Evolutionary conservation across 2,113 vertebrate genomes (phyloP).

Genomic region (Nesogale talazaci): DNA sequence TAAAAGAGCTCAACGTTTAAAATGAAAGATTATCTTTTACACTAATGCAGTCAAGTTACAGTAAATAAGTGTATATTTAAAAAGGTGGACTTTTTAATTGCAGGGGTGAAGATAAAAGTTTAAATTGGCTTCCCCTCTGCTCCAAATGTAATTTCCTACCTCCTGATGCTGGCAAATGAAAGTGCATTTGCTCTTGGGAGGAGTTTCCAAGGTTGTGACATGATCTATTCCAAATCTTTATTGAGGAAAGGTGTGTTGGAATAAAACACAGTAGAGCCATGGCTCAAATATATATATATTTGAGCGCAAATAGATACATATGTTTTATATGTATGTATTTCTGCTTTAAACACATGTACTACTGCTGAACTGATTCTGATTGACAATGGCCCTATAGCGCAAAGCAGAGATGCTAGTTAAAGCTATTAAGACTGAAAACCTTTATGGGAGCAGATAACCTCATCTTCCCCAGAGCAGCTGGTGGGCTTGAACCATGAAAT

Average conservation of each 20-base stretch:
- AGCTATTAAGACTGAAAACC: no score
- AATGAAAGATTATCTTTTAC: constrained; percentile 71
- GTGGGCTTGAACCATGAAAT: no score
- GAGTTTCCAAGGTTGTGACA: constrained; percentile 66
- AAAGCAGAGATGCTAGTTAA: no score
- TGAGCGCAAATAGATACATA: no score
- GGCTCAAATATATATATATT: no score
- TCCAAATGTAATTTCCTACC: constrained; percentile 9
- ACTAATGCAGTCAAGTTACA: constrained; percentile 77
- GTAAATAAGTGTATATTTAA: constrained; percentile 74
- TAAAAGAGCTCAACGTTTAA: constrained; percentile 74
- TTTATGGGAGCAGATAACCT: no score
- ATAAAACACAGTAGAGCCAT: not conserved
- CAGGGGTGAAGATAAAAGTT: constrained; percentile 48
- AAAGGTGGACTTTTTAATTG: constrained; percentile 53
- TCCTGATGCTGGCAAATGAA: constrained; percentile 58
- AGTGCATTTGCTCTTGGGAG: constrained; percentile 62
- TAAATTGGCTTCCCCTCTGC: constrained; percentile 51
- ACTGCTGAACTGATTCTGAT: no score
- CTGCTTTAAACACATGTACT: no score
- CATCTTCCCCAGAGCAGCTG: no score
- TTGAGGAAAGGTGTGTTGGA: not conserved
- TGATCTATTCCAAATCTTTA: constrained; percentile 21
- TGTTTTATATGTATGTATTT: no score
- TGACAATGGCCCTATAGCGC: no score